Evolutionary conservation across 2,888 invertebrate genomes (phyloP).

Genomic region (Patella caerulea): DNA sequence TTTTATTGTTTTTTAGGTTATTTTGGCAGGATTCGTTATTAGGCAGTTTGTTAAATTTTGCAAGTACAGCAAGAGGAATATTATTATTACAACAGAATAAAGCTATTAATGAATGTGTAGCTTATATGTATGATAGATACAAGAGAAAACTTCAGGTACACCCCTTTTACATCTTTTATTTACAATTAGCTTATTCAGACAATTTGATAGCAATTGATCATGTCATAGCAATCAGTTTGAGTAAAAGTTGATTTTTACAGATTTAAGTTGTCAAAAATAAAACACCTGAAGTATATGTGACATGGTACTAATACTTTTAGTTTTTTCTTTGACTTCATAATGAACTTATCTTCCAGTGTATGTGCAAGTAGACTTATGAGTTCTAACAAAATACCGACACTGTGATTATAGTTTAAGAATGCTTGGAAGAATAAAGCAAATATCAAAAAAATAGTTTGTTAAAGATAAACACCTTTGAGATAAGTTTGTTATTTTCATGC

Average conservation of each 20-base stretch:
- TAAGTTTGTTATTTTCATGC: not conserved
- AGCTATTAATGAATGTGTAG: constrained; percentile 66
- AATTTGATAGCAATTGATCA: no score
- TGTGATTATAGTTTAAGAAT: no score
- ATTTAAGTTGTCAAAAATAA: no score
- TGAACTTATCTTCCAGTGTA: no score
- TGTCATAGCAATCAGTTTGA: no score
- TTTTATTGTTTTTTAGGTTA: constrained; percentile 39
- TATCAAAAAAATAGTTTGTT: not conserved
- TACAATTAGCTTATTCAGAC: not conserved
- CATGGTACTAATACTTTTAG: no score
- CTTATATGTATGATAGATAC: constrained; percentile 67
- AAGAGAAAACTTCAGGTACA: constrained; percentile 68
- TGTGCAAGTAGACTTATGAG: no score
- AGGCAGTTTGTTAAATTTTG: constrained; percentile 70
- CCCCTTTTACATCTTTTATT: not conserved
- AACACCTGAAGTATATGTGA: no score
- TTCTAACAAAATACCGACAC: no score
- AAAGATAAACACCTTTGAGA: no score
- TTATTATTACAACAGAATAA: constrained; percentile 67
- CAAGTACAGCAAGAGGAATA: constrained; percentile 70
- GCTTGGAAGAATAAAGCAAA: not conserved
- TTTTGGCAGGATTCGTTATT: constrained; percentile 69
- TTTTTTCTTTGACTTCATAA: no score
- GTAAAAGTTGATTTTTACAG: no score